Evolutionary conservation across 2,888 invertebrate genomes (phyloP), one percentile per base, ranked within the genome.

Genomic region (Mythimna albipuncta): DNA sequence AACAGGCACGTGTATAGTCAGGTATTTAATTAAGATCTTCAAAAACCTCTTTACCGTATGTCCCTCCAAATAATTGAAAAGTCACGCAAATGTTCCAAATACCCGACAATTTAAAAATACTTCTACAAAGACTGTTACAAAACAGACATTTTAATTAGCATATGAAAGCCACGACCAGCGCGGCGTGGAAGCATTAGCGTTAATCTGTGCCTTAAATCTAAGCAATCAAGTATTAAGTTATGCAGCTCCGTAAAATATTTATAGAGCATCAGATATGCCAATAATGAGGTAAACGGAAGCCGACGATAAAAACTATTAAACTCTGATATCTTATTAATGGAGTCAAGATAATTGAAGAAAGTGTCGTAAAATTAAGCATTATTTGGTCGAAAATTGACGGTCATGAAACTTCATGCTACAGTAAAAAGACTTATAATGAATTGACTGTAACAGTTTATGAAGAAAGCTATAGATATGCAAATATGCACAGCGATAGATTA

Each of bases 211-310:
- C 67, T 80, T 69, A 71, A 74, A 85, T 85, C 85, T 76, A 65
- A 80, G 78, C 77, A 82, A 83, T 83, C 78, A 77, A 72, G 69
- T 70, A 72, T 78, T 78, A 76, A 85, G 77, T 82, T 86, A 83
- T 82, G 72, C 83, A 70, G 66, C 82, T 75, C 58, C 77, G 80
- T 80, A 72, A 77, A 79, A 76, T 85, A 78, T 77, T 85, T 85
- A 83, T 83, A 77, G 87, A 78, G 61, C 83, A 85, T 85, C 77
- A 71, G 83, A 85, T 83, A 86, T 66, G 74, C 71, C 75, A 75
- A 85, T 85, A 85, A 85, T 75, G 74, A 78, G 75, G 73, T 62
- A 68, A 81, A 81, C 85, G 85, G 85, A 82, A 86, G 80, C 77
- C 54, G 55, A 35, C 26, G 38, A 35, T 79, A 65, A 81, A 47